Percentiles rank a stretch among this genome's conserved stretches.
phyloP scores from a whole-genome alignment of 2,797 vertebrate genomes.

The Sebastes flavidus region DNA sequence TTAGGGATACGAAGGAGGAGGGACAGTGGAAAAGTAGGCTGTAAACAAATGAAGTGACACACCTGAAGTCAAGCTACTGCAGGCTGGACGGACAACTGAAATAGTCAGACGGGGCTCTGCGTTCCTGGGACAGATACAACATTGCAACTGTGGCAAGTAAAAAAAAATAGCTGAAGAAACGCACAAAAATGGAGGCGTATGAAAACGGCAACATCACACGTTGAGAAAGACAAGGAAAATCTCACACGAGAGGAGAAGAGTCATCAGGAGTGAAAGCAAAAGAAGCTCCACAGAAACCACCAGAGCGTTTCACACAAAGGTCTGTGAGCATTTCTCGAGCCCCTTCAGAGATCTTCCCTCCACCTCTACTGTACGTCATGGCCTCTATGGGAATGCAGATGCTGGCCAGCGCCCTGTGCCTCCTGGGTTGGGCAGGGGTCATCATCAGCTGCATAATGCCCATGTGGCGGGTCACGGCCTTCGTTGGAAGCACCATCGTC shows the following conservation, averaged over 20 bases:
- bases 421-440: slow-evolving; percentile 79
- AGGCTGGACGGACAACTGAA: neutral
- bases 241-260: neutral
- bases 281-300: neutral
- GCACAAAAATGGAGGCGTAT: neutral
- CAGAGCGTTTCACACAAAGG: neutral
- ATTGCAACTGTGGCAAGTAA: neutral
- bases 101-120: neutral
- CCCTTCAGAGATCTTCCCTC: neutral
- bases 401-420: slow-evolving; percentile 77
- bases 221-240: slow-evolving; percentile 14
- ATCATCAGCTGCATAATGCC: slow-evolving; percentile 79
- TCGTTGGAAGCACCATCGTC: slow-evolving; percentile 82
- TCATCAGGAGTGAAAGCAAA: neutral
- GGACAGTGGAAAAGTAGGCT: slow-evolving; percentile 15
- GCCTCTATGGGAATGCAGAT: slow-evolving; percentile 80
- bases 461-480: slow-evolving; percentile 84
- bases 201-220: neutral
- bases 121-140: neutral
- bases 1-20: slow-evolving; percentile 14
- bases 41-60: slow-evolving; percentile 55
- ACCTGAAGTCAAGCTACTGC: slow-evolving; percentile 12
- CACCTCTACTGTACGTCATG: slow-evolving; percentile 62
- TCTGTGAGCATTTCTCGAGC: neutral
- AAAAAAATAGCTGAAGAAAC: neutral